These are phyloP conservation scores for Sebastes minor DNA, from an alignment of 2,797 vertebrate genomes.

Conservation along the genomic window DNA sequence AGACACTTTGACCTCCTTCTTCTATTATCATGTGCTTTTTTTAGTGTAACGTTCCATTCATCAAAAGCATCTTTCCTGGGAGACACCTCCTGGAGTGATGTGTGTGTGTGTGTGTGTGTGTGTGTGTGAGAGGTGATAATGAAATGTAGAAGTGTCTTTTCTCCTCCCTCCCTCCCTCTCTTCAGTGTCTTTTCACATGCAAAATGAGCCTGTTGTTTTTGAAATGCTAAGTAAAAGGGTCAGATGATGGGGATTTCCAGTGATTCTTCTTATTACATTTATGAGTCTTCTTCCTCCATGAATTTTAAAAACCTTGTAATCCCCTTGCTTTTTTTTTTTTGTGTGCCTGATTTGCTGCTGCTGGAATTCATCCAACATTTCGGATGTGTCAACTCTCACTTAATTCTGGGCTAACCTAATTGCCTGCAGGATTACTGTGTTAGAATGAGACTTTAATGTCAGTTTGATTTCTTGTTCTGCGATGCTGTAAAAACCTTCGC, in stretches of 20 bases:
- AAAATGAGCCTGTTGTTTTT: slow-evolving; percentile 3
- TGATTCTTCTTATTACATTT: background rate
- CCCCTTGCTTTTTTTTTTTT: background rate
- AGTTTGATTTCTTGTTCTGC: slow-evolving; percentile 12
- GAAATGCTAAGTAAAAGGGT: background rate
- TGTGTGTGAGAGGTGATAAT: background rate
- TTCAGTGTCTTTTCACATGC: background rate
- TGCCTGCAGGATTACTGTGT: slow-evolving; percentile 41
- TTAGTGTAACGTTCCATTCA: background rate
- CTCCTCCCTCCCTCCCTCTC: background rate
- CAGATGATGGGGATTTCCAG: background rate
- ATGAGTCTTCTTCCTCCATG: background rate
- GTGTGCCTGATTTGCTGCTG: background rate
- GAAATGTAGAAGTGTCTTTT: background rate
- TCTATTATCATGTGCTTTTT: background rate
- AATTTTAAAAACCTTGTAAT: slow-evolving; percentile 1
- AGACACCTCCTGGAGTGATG: background rate
- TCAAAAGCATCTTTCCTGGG: background rate
- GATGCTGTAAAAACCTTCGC: slow-evolving; percentile 3
- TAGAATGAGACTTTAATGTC: slow-evolving; percentile 5
- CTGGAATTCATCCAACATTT: slow-evolving; percentile 36
- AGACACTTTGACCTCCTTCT: background rate
- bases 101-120: background rate
- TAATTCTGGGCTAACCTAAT: slow-evolving; percentile 28
- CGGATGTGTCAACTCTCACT: slow-evolving; percentile 29